Evolutionary conservation across 2,113 vertebrate genomes (phyloP).

Genomic region (Formicarius rufipectus): DNA sequence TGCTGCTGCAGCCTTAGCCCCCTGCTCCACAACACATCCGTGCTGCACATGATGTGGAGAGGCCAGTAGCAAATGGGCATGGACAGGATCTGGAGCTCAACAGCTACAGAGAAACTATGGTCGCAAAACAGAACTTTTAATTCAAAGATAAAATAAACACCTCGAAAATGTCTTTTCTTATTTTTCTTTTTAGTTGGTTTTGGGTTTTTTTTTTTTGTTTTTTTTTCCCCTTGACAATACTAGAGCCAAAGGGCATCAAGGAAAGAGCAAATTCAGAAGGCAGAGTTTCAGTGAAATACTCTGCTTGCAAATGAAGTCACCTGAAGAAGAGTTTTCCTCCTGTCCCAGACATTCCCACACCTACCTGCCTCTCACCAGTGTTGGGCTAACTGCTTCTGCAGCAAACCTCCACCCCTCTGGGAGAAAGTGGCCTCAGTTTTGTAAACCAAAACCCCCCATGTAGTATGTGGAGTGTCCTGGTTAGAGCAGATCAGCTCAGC

Average conservation of each 20-base stretch:
- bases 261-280: neutral
- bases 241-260: neutral
- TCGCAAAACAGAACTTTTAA: neutral
- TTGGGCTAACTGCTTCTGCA: neutral
- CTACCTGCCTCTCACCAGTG: neutral
- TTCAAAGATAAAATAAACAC: neutral
- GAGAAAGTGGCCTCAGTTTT: fast-evolving
- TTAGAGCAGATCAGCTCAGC: neutral
- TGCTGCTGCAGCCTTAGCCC: neutral
- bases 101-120: neutral
- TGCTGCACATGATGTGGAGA: fast-evolving
- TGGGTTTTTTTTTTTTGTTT: neutral
- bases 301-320: neutral
- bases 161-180: neutral
- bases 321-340: neutral
- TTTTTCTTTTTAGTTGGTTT: neutral
- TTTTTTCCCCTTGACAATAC: no score
- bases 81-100: no score
- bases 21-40: neutral
- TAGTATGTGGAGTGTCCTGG: neutral
- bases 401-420: neutral
- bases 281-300: neutral
- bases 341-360: neutral
- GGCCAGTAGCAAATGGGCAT: fast-evolving
- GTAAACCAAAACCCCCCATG: fast-evolving